phyloP scores from a whole-genome alignment of 2,888 invertebrate species.

The Iselma pallidipennis region DNA sequence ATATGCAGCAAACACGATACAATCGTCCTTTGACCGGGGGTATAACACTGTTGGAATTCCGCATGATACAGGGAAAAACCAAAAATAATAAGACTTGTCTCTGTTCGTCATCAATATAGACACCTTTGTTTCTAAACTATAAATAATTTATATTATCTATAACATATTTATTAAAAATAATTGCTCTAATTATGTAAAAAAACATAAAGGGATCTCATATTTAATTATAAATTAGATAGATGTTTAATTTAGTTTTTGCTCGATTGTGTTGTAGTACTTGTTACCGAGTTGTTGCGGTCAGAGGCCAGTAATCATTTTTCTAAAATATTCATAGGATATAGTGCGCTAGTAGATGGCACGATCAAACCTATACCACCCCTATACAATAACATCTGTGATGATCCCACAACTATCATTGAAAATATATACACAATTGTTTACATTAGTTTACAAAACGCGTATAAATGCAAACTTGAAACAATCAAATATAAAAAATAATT shows the following conservation, averaged over 20 bases:
- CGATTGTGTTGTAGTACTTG: slow-evolving; percentile 42
- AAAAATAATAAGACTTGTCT: not conserved
- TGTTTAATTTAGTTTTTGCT: slow-evolving; percentile 32
- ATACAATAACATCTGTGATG: not conserved
- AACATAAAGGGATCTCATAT: not conserved
- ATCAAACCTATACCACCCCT: slow-evolving; percentile 4
- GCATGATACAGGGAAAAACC: not conserved
- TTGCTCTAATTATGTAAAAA: not conserved
- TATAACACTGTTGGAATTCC: slow-evolving; percentile 21
- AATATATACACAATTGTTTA: not conserved
- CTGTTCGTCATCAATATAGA: not conserved
- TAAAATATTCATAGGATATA: slow-evolving; percentile 33
- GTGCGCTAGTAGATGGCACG: slow-evolving; percentile 19
- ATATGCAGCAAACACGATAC: slow-evolving; percentile 43
- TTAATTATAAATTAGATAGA: slow-evolving; percentile 24
- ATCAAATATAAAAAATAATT: not conserved
- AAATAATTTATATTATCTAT: too few species aligned
- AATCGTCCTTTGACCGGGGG: slow-evolving; percentile 30
- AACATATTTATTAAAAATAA: not conserved
- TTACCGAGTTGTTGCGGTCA: slow-evolving; percentile 46
- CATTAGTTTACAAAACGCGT: not conserved
- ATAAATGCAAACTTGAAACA: not conserved
- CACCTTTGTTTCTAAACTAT: too few species aligned
- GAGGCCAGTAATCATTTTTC: slow-evolving; percentile 42
- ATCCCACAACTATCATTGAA: not conserved